phyloP scores from a whole-genome alignment of 2,888 invertebrate genomes.

The Orthosia gothica region DNA sequence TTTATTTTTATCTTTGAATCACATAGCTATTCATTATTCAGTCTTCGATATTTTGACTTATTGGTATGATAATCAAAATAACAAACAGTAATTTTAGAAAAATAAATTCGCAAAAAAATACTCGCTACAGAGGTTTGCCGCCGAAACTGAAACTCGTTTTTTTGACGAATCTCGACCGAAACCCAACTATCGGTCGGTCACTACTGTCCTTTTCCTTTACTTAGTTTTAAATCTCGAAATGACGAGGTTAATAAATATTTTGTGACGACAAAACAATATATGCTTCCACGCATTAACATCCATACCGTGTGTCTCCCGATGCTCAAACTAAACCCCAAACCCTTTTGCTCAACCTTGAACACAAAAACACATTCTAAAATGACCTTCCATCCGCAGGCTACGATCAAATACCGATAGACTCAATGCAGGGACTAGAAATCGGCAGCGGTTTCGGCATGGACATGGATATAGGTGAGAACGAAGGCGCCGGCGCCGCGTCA shows the following conservation, averaged over 20 bases:
- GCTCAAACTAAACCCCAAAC: constrained; percentile 37
- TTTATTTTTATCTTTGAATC: too few species aligned
- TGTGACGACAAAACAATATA: constrained; percentile 28
- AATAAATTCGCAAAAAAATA: too few species aligned
- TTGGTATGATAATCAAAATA: too few species aligned
- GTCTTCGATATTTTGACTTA: too few species aligned
- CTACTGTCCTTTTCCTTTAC: too few species aligned
- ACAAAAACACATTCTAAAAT: constrained; percentile 1
- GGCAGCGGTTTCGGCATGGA: constrained; percentile 97
- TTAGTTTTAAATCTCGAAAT: constrained; percentile 5
- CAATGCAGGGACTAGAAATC: constrained; percentile 98
- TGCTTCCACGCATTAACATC: constrained; percentile 56
- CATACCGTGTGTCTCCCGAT: constrained; percentile 55
- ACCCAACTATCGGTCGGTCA: too few species aligned
- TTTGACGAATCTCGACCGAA: too few species aligned
- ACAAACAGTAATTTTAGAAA: too few species aligned
- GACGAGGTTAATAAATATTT: background rate
- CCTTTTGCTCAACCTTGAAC: background rate
- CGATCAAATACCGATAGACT: constrained; percentile 99
- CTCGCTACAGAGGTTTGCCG: too few species aligned
- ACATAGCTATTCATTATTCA: too few species aligned
- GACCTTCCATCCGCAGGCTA: constrained; percentile 93
- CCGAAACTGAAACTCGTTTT: too few species aligned
- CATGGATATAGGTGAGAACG: constrained; percentile 97
- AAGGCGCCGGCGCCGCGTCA: constrained; percentile 94